Evolutionary conservation across 2,888 invertebrate species (phyloP).

Genomic region (Pristionchus mayeri): DNA sequence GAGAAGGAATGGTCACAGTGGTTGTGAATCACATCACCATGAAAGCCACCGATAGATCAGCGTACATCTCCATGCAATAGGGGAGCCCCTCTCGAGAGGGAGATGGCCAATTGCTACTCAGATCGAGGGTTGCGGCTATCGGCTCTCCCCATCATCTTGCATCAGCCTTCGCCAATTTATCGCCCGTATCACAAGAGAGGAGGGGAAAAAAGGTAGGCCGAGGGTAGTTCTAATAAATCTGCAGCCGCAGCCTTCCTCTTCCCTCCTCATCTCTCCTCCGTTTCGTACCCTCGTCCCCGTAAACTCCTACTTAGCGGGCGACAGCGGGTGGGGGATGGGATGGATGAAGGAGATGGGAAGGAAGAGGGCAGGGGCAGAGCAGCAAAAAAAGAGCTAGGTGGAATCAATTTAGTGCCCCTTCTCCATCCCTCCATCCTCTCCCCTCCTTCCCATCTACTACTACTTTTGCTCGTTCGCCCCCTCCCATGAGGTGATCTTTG

Average conservation of each 20-base stretch:
- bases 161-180: background rate
- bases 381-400: constrained; percentile 8
- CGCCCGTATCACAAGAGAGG: background rate
- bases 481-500: background rate
- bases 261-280: background rate
- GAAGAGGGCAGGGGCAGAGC: background rate
- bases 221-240: background rate
- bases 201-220: background rate
- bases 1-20: too few relatives aligned
- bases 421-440: background rate
- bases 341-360: background rate
- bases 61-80: too few relatives aligned
- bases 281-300: background rate
- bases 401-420: constrained; percentile 24
- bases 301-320: constrained; percentile 9
- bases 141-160: background rate
- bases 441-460: background rate
- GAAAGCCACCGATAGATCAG: too few relatives aligned
- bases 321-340: background rate
- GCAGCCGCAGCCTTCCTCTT: background rate
- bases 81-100: too few relatives aligned
- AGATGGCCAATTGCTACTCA: too few relatives aligned
- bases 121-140: background rate
- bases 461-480: background rate
- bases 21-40: too few relatives aligned